Evolutionary conservation across 2,888 invertebrate species (phyloP).

Genomic region (Erebia ligea): DNA sequence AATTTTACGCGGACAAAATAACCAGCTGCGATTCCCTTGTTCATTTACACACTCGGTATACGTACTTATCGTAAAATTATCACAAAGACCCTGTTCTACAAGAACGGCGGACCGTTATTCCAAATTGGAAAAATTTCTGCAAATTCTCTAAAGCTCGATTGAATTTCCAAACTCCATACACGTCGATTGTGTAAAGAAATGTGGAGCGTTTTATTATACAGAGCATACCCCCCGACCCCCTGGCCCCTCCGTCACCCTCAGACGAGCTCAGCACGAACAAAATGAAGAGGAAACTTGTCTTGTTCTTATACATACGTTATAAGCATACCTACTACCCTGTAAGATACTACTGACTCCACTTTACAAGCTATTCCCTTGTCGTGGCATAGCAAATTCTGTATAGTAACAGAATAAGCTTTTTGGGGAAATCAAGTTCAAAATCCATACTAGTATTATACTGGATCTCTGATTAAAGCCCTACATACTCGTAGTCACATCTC

Average conservation of each 20-base stretch:
- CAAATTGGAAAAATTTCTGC: constrained; percentile 29
- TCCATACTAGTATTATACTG: too few relatives aligned
- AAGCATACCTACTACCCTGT: background rate
- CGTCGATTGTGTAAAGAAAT: constrained; percentile 27
- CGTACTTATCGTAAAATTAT: constrained; percentile 14
- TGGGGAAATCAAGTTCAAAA: too few relatives aligned
- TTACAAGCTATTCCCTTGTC: too few relatives aligned
- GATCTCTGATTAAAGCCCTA: too few relatives aligned
- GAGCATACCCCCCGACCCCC: background rate
- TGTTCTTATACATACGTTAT: background rate
- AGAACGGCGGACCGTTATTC: constrained; percentile 12
- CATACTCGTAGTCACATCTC: too few relatives aligned
- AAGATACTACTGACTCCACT: too few relatives aligned
- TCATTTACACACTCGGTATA: background rate
- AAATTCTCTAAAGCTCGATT: constrained; percentile 31
- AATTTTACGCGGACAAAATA: background rate
- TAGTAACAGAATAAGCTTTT: too few relatives aligned
- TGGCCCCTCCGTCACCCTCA: background rate
- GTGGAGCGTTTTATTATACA: constrained; percentile 22
- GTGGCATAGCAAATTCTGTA: too few relatives aligned
- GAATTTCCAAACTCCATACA: constrained; percentile 26
- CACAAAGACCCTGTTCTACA: background rate
- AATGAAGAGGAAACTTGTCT: constrained; percentile 6
- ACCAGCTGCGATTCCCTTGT: background rate
- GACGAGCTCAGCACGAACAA: background rate